Percentiles rank a stretch among this genome's conserved stretches.
phyloP scores from a whole-genome alignment of 2,113 vertebrate species.

The Cinclus cinclus region DNA sequence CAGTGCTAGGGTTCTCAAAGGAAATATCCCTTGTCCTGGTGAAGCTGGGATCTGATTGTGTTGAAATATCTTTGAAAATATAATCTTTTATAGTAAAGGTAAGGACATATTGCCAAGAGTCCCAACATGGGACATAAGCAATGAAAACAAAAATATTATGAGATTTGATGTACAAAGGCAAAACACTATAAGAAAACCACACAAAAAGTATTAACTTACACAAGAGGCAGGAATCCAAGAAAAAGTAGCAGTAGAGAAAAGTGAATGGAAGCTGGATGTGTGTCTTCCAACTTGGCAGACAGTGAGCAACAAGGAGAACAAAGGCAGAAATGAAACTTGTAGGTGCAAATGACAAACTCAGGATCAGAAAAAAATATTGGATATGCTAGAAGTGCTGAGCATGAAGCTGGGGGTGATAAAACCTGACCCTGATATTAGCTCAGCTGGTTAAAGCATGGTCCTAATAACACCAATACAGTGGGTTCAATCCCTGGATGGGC shows the following conservation, averaged over 20 bases:
- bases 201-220: background rate
- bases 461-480: background rate
- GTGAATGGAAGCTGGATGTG: background rate
- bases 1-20: background rate
- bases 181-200: background rate
- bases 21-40: background rate
- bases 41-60: background rate
- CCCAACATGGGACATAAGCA: background rate
- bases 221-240: background rate
- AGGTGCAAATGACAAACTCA: background rate
- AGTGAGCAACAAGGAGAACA: background rate
- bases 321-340: background rate
- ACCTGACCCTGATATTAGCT: background rate
- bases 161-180: background rate
- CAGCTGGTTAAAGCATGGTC: background rate
- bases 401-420: background rate
- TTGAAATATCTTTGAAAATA: background rate
- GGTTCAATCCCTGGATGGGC: background rate
- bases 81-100: background rate
- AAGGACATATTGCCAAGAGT: background rate
- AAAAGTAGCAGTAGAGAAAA: background rate
- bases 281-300: background rate
- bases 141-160: background rate
- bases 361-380: background rate
- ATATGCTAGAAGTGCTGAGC: background rate